Base-by-base conservation (phyloP, 2,888 invertebrate genomes). In the Xestia rhomboidea region DNA sequence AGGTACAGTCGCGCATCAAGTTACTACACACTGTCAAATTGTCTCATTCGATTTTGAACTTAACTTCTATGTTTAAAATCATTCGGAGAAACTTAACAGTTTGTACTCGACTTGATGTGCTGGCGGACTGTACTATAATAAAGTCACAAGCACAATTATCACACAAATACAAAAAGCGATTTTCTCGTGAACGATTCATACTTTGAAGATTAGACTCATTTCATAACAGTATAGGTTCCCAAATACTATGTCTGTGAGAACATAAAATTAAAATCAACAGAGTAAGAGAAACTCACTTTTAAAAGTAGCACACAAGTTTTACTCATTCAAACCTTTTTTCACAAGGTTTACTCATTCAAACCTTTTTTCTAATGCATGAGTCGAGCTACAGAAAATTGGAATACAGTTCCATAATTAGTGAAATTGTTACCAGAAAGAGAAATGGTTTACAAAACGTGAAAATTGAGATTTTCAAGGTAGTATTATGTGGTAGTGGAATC, bases 391-490 rank as follows among this genome's bases (percentile, higher is more conserved):
- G 75, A 76, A 34, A 77, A 72, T 77, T 71, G 34, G 46, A 73
- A 79, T n/a, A 63, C 54, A 8, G 10, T 68, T 73, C 46, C 41
- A 62, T 76, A 64, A 71, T 70, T 73, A 76, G 76, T 54, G 41
- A 79, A 62, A 62, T 30, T 62, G 67, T 60, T 62, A 71, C 18
- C n/a, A 73, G 60, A 60, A 82, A 68, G 54, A 68, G 7, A 82
- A 73, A 66, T 72, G 11, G 67, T 30, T 41, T 41, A 51, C 13
- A 44, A 57, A 54, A 30, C 27, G 21, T 44, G 34, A 54, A 70
- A 72, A 69, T 34, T 7, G n/a, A 54, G 30, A 44, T 64, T 34
- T 34, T 41, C 38, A 13, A 27, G 68, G 27, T 38, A 51, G 44
- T 60, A 34, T 70, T 27, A 18, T 18, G 8, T 64, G 41, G 49